Evolutionary conservation across 2,797 vertebrate species (phyloP).

Genomic region (Gila robusta): DNA sequence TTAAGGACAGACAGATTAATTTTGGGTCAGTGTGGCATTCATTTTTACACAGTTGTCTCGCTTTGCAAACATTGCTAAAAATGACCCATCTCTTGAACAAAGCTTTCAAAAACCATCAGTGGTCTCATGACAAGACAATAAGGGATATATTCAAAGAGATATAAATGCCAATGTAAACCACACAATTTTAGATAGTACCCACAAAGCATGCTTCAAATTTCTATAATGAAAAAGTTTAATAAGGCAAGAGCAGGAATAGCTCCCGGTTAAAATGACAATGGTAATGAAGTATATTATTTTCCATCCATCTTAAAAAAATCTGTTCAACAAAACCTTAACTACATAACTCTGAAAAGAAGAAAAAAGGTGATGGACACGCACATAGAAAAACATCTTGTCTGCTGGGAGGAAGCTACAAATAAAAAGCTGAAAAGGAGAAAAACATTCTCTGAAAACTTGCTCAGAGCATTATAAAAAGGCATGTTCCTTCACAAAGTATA

Average conservation of each 20-base stretch:
- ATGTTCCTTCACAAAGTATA: slow-evolving; percentile 30
- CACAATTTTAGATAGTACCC: slow-evolving; percentile 2
- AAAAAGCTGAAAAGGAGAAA: slow-evolving; percentile 16
- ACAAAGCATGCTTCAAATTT: slow-evolving; percentile 23
- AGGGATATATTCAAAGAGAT: not conserved
- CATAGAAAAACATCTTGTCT: not conserved
- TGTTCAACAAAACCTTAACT: slow-evolving; percentile 23
- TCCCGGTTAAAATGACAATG: slow-evolving; percentile 32
- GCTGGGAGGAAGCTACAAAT: slow-evolving; percentile 25
- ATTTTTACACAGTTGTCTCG: not conserved
- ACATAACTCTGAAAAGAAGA: not conserved
- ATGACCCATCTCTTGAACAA: not conserved
- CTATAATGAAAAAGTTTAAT: slow-evolving; percentile 7
- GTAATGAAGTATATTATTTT: not conserved
- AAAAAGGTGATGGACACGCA: not conserved
- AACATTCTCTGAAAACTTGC: slow-evolving; percentile 6
- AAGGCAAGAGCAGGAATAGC: slow-evolving; percentile 22
- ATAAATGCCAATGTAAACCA: slow-evolving; percentile 1
- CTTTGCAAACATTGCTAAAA: not conserved
- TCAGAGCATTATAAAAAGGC: slow-evolving; percentile 42
- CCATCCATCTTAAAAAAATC: not conserved
- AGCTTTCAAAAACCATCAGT: slow-evolving; percentile 4
- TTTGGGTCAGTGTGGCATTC: not conserved
- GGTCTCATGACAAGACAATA: not conserved
- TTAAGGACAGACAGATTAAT: not conserved